phyloP scores from a whole-genome alignment of 2,888 invertebrate genomes.

The Carterocephalus palaemon region DNA sequence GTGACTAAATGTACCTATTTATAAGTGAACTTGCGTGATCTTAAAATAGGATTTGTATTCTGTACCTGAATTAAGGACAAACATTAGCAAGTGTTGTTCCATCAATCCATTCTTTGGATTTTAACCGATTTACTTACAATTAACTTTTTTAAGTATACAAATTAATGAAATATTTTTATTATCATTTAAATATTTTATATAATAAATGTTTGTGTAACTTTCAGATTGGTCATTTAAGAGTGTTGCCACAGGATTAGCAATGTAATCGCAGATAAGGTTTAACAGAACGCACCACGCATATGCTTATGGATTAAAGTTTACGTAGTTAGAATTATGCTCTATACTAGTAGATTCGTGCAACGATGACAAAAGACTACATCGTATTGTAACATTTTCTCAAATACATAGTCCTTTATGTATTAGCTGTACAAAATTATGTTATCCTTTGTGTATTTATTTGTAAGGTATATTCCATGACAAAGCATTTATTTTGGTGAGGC shows the following conservation, averaged over 20 bases:
- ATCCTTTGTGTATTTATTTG: conserved; percentile 56
- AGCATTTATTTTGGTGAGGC: conserved; percentile 72
- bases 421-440: conserved; percentile 46
- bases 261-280: conserved; percentile 46
- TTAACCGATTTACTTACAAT: background rate
- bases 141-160: no score
- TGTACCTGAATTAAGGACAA: conserved; percentile 17
- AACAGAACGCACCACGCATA: conserved; percentile 32
- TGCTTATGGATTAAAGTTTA: conserved; percentile 19
- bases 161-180: conserved; percentile 7
- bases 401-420: conserved; percentile 13
- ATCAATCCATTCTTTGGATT: conserved; percentile 7
- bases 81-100: conserved; percentile 15
- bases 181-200: conserved; percentile 11
- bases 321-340: conserved; percentile 12
- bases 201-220: conserved; percentile 38
- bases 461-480: conserved; percentile 68
- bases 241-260: conserved; percentile 70
- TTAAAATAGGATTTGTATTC: conserved; percentile 13
- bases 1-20: conserved; percentile 17
- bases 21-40: conserved; percentile 12
- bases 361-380: conserved; percentile 66
- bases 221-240: conserved; percentile 79
- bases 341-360: conserved; percentile 43
- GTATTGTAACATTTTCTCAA: conserved; percentile 25